These are phyloP conservation scores for Maniola hyperantus DNA, from an alignment of 2,888 invertebrate species.

Conservation along the genomic window DNA sequence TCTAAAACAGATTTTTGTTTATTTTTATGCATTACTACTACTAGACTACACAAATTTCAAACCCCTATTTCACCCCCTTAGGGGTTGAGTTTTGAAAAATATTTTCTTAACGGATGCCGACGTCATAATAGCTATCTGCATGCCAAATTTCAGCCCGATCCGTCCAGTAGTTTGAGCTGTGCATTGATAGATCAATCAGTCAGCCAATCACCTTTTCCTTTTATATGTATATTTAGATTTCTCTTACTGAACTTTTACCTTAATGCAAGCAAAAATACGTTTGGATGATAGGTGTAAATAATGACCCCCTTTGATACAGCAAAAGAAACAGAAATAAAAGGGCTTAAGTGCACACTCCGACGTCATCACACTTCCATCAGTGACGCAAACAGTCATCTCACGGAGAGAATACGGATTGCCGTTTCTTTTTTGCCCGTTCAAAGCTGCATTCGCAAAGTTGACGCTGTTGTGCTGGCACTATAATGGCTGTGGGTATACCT, in stretches of 20 bases:
- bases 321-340: conserved; percentile 29
- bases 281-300: conserved; percentile 11
- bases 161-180: too few species aligned
- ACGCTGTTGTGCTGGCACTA: conserved; percentile 26
- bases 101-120: too few species aligned
- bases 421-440: conserved; percentile 36
- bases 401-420: conserved; percentile 33
- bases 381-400: conserved; percentile 31
- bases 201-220: too few species aligned
- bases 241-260: neutral
- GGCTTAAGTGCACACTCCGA: conserved; percentile 26
- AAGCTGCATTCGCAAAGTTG: conserved; percentile 37
- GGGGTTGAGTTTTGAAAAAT: too few species aligned
- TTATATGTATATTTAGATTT: too few species aligned
- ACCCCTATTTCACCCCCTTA: too few species aligned
- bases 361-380: conserved; percentile 33
- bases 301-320: conserved; percentile 10
- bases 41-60: too few species aligned
- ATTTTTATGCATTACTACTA: too few species aligned
- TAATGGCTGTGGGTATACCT: conserved; percentile 26
- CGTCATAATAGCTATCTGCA: too few species aligned
- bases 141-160: too few species aligned
- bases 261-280: neutral
- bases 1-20: too few species aligned
- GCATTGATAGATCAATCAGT: too few species aligned